phyloP scores from a whole-genome alignment of 1,140 invertebrate genomes.

The Hyposmocoma kahamanoa region DNA sequence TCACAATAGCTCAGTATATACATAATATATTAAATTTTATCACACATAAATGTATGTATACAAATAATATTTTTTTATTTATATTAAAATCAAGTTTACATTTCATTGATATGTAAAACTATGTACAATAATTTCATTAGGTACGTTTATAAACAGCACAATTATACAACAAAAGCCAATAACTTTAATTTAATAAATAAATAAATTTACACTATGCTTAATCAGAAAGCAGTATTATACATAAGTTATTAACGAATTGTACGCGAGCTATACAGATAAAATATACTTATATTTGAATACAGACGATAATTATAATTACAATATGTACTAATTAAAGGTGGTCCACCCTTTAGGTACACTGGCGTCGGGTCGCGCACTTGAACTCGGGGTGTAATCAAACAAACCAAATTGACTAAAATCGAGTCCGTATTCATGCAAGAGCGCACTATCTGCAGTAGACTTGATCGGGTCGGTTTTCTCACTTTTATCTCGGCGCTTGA shows the following conservation, averaged over 20 bases:
- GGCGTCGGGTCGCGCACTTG: constrained; percentile 30
- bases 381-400: constrained; percentile 37
- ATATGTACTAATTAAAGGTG: constrained; percentile 47
- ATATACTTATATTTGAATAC: neutral
- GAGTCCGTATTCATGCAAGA: constrained; percentile 74
- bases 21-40: too few relatives aligned
- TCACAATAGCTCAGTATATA: too few relatives aligned
- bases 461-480: constrained; percentile 45
- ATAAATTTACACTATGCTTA: constrained; percentile 12
- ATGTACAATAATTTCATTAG: constrained; percentile 38
- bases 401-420: constrained; percentile 70
- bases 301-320: neutral
- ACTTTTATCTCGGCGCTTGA: constrained; percentile 48
- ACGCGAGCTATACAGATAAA: constrained; percentile 19
- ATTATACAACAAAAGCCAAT: constrained; percentile 23
- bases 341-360: constrained; percentile 58
- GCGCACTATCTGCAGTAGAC: constrained; percentile 64
- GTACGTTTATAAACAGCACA: constrained; percentile 19
- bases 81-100: too few relatives aligned
- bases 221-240: constrained; percentile 12
- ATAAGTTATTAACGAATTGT: constrained; percentile 12
- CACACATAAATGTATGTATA: too few relatives aligned
- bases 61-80: constrained; percentile 23
- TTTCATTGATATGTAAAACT: constrained; percentile 62
- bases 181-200: constrained; percentile 18